Base-by-base conservation (phyloP, 2,797 vertebrate genomes). In the Protonibea diacanthus region DNA sequence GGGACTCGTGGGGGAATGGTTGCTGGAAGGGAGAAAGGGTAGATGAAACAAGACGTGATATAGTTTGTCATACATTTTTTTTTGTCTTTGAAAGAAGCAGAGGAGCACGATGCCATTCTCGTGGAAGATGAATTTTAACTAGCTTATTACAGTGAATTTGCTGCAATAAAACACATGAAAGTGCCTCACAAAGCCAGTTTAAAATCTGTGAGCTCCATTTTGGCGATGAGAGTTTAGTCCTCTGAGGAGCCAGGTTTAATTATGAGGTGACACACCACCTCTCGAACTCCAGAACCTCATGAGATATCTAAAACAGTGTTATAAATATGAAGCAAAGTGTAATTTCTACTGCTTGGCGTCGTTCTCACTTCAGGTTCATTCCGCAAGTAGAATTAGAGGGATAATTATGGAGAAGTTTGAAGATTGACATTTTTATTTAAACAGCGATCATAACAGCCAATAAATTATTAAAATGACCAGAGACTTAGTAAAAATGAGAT, bases 1-100 rank as follows among this genome's bases (percentile, higher is more conserved):
- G 93, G 33, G 98, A 99, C 91, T 99, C 98, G 0, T 99, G 98
- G 87, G 98, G 97, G 91, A 99, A 99, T 72, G 98, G 98, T 94
- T 96, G 96, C 98, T 99, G 68, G 42, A 75, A 7, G 48, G 25
- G 12, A 55, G 55, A 67, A 44, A 65, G 17, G 25, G 15, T 38
- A 13, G n/a, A 74, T n/a, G 38, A 52, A 25, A 69, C 15, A 9
- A 51, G 17, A 61, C 3, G 25, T 25, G 27, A 42, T 1, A 65
- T 17, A 15, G 17, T 20, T 38, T 1, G 9, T 27, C 25, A 12
- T 18, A 55, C 14, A 20, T 73, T 6, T 33, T 44, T 27, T 27
- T 47, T 21, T 21, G 1, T 20, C 11, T 42, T 52, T 25, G 11
- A 62, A 44, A 52, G 51, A 38, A 48, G 25, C 27, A 38, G 25